These are phyloP conservation scores for Sthenelais limicola DNA, from an alignment of 2,888 invertebrate genomes.

Conservation along the genomic window DNA sequence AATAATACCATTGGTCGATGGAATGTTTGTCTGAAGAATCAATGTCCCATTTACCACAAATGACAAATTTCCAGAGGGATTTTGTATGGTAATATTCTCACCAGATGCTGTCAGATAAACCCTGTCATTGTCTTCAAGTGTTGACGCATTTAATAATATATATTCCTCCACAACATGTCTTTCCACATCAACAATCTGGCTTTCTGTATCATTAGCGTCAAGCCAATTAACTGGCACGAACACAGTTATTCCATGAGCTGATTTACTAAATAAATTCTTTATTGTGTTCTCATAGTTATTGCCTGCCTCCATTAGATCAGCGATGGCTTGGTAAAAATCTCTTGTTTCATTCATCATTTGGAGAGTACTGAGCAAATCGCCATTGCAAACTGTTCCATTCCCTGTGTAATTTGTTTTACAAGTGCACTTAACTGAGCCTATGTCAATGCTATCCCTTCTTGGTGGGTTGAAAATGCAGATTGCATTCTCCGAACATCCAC, in stretches of 20 bases:
- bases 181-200: neutral
- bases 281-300: neutral
- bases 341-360: neutral
- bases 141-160: neutral
- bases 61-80: neutral
- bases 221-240: slow-evolving; percentile 13
- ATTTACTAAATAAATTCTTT: neutral
- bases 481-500: too few species aligned
- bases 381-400: too few species aligned
- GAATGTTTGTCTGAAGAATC: slow-evolving; percentile 22
- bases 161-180: slow-evolving; percentile 7
- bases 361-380: neutral
- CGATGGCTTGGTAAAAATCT: slow-evolving; percentile 19
- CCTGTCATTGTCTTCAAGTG: neutral
- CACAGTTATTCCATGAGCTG: neutral
- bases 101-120: slow-evolving; percentile 9
- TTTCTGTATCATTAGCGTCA: neutral
- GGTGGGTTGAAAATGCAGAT: too few species aligned
- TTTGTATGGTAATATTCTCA: neutral
- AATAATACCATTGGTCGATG: slow-evolving; percentile 31
- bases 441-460: too few species aligned
- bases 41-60: neutral
- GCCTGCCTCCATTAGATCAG: neutral
- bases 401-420: too few species aligned
- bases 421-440: too few species aligned